These are phyloP conservation scores for Eutolmus rufibarbis DNA, from an alignment of 2,888 invertebrate species.

Conservation along the genomic window DNA sequence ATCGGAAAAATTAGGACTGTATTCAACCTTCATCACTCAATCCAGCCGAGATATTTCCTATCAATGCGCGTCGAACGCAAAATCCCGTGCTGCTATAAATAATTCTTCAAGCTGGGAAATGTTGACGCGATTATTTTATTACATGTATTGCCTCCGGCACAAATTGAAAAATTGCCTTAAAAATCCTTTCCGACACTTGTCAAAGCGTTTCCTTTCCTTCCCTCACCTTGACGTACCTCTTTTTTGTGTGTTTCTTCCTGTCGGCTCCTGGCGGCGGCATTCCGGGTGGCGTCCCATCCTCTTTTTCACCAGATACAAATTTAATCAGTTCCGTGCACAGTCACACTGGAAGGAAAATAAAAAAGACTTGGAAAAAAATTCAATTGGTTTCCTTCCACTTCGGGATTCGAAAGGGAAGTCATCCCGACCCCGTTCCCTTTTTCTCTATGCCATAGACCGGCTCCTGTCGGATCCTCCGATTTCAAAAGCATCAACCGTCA, in stretches of 20 bases:
- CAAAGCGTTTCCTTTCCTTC: constrained; percentile 14
- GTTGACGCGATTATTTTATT: constrained; percentile 42
- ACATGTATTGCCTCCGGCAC: constrained; percentile 2
- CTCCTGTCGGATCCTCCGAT: not conserved
- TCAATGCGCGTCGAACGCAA: not conserved
- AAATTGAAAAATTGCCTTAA: constrained; percentile 44
- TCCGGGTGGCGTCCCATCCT: not conserved
- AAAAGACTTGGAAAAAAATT: not conserved
- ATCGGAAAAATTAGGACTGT: not conserved
- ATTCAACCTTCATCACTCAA: not conserved
- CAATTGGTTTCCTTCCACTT: constrained; percentile 3
- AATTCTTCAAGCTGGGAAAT: not conserved
- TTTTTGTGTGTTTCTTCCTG: not conserved
- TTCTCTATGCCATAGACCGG: not conserved
- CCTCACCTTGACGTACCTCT: not conserved
- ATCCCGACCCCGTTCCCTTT: not conserved
- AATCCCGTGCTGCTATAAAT: not conserved
- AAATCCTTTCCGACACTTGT: constrained; percentile 37
- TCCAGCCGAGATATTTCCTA: not conserved
- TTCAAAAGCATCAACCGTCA: constrained; percentile 22
- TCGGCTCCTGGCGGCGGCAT: not conserved
- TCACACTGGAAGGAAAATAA: not conserved
- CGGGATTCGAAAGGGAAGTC: not conserved
- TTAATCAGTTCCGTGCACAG: constrained; percentile 24
- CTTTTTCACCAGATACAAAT: constrained; percentile 26